Conservation (phyloP, 2,113 vertebrate genomes). For the Actinemys pallida region DNA sequence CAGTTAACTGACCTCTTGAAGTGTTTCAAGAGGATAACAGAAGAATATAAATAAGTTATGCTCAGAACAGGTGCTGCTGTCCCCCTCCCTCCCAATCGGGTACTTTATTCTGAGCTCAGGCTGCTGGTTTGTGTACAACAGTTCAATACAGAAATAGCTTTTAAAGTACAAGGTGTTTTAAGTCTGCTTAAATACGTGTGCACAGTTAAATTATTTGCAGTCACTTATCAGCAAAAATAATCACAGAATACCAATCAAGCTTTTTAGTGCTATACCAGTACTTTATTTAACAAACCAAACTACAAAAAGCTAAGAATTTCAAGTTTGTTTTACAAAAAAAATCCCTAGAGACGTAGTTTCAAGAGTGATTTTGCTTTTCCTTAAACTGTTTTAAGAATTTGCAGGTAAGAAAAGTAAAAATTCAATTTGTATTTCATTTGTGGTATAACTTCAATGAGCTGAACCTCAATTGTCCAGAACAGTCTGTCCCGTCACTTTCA, state of each 20-base stretch:
- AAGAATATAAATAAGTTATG: neutral
- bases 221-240: neutral
- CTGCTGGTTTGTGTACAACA: neutral
- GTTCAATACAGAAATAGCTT: neutral
- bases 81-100: too few species aligned
- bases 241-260: neutral
- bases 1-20: neutral
- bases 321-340: slow-evolving; percentile 57
- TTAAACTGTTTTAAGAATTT: slow-evolving; percentile 24
- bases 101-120: neutral
- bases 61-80: neutral
- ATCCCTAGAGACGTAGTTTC: slow-evolving; percentile 16
- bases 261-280: slow-evolving; percentile 60
- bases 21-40: neutral
- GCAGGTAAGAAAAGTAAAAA: slow-evolving; percentile 37
- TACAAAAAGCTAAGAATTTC: slow-evolving; percentile 56
- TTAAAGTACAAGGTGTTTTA: neutral
- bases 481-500: slow-evolving; percentile 15
- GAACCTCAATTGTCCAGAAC: slow-evolving; percentile 36
- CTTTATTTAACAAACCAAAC: slow-evolving; percentile 53
- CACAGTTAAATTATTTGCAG: neutral
- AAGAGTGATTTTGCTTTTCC: slow-evolving; percentile 31
- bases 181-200: neutral
- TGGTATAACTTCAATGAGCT: neutral
- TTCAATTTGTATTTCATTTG: slow-evolving; percentile 48